phyloP scores from a whole-genome alignment of 2,113 vertebrate genomes.

The Ailuropoda melanoleuca region DNA sequence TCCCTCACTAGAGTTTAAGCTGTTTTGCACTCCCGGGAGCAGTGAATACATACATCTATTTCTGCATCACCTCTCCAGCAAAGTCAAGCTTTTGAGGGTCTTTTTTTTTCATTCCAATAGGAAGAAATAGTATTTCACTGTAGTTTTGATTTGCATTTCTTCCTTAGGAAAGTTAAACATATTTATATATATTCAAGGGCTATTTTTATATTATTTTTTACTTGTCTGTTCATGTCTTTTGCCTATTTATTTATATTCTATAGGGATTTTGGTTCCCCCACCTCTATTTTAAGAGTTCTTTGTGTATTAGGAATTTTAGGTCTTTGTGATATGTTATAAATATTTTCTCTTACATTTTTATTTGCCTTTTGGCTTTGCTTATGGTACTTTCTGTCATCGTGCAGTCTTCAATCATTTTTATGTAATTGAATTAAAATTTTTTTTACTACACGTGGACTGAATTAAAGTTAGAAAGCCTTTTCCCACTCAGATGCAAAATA shows the following conservation, averaged over 20 bases:
- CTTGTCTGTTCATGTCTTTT: background rate
- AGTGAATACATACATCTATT: background rate
- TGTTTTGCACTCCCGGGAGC: background rate
- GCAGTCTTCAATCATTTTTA: background rate
- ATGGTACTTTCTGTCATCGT: background rate
- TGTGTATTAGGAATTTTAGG: background rate
- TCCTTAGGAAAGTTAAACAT: background rate
- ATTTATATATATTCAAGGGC: background rate
- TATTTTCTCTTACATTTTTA: background rate
- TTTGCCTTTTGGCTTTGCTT: background rate
- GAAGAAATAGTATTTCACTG: background rate
- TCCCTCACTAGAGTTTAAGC: background rate
- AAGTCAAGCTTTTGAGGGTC: background rate
- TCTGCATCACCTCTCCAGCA: background rate
- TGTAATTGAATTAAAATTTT: background rate
- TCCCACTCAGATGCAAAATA: background rate
- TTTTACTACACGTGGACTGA: background rate
- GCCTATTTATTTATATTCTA: background rate
- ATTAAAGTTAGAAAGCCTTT: conserved; percentile 22
- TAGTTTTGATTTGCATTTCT: background rate
- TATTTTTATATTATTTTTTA: background rate
- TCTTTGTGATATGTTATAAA: background rate
- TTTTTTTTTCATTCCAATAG: background rate
- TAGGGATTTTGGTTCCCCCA: background rate
- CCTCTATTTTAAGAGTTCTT: background rate